These are phyloP conservation scores for Lutjanus campechanus DNA, from an alignment of 2,797 vertebrate genomes.

Conservation along the genomic window DNA sequence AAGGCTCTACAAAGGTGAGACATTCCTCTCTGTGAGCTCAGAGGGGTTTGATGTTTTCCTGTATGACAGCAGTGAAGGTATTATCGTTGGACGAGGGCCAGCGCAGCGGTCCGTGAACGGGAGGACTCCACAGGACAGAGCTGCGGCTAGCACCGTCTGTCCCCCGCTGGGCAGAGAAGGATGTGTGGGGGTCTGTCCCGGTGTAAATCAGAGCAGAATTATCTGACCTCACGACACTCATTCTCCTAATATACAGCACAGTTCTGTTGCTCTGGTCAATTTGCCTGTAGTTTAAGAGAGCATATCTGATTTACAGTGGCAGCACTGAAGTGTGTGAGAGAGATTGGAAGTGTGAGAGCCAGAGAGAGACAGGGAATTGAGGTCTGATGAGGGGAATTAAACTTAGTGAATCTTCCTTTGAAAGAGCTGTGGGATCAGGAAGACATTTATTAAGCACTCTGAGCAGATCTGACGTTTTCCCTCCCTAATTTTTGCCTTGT, in stretches of 20 bases:
- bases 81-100: slow-evolving; percentile 73
- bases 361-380: slow-evolving; percentile 24
- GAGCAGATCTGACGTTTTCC: slow-evolving; percentile 42
- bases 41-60: slow-evolving; percentile 39
- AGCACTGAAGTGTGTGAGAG: slow-evolving; percentile 16
- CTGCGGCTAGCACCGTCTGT: slow-evolving; percentile 77
- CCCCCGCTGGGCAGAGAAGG: slow-evolving; percentile 40
- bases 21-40: slow-evolving; percentile 48
- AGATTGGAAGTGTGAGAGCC: slow-evolving; percentile 40
- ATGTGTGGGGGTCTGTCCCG: slow-evolving; percentile 36
- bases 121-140: slow-evolving; percentile 64
- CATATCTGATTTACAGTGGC: slow-evolving; percentile 67
- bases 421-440: slow-evolving; percentile 77
- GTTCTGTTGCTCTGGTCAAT: slow-evolving; percentile 38
- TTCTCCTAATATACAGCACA: slow-evolving; percentile 80
- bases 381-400: slow-evolving; percentile 53
- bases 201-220: slow-evolving; percentile 76
- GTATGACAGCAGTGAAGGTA: slow-evolving; percentile 26
- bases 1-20: slow-evolving; percentile 18
- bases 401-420: slow-evolving; percentile 40
- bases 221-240: slow-evolving; percentile 75
- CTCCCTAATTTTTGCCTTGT: slow-evolving; percentile 46
- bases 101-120: slow-evolving; percentile 64
- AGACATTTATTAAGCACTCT: slow-evolving; percentile 40
- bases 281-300: slow-evolving; percentile 44